Conservation (phyloP, 2,888 invertebrate species). For the Orthosia gracilis region DNA sequence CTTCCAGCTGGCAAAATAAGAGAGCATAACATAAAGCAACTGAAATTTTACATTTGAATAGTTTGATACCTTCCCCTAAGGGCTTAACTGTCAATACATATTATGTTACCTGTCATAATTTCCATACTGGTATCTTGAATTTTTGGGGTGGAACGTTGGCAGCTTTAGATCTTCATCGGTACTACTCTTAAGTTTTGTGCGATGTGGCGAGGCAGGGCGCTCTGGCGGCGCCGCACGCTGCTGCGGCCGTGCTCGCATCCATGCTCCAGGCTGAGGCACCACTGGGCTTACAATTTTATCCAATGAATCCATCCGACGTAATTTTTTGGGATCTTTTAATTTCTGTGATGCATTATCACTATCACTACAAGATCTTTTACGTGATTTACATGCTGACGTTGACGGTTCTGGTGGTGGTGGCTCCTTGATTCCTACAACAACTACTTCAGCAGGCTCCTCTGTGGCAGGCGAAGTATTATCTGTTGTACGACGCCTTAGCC, state of each 20-base stretch:
- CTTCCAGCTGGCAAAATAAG: conserved; percentile 47
- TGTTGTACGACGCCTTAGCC: conserved; percentile 88
- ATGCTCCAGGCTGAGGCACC: conserved; percentile 96
- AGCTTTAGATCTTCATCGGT: conserved; percentile 86
- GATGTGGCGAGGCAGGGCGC: conserved; percentile 88
- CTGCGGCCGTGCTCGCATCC: conserved; percentile 92
- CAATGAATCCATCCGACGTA: conserved; percentile 93
- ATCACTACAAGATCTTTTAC: conserved; percentile 90
- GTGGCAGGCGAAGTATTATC: conserved; percentile 84
- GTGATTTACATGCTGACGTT: conserved; percentile 81
- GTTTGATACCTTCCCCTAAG: conserved; percentile 8
- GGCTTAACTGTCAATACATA: neutral
- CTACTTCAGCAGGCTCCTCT: conserved; percentile 73
- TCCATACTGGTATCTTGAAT: conserved; percentile 97
- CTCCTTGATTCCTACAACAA: conserved; percentile 82
- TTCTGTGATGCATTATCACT: conserved; percentile 91
- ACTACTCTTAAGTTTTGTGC: conserved; percentile 79
- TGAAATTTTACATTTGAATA: conserved; percentile 31
- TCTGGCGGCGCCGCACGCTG: conserved; percentile 82
- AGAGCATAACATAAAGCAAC: conserved; percentile 19
- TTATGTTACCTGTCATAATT: conserved; percentile 95
- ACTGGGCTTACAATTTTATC: conserved; percentile 98
- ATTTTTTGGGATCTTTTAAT: conserved; percentile 89
- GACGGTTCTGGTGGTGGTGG: conserved; percentile 84
- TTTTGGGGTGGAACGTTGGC: conserved; percentile 94